Conservation (phyloP, 2,888 invertebrate genomes). For the Callyntrura guangdongensis region DNA sequence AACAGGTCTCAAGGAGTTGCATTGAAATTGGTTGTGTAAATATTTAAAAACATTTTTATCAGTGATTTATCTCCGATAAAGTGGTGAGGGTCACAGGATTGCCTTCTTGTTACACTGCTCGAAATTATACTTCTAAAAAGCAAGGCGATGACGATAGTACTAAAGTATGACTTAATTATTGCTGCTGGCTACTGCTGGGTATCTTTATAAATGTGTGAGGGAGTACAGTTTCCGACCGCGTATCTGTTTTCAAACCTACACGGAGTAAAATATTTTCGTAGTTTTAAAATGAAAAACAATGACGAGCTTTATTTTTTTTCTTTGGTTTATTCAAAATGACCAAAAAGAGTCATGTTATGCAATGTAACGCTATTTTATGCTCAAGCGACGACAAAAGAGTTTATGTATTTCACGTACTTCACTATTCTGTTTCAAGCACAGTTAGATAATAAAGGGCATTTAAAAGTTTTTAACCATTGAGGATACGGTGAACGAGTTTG, state of each 20-base stretch:
- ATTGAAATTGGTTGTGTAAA: constrained; percentile 60
- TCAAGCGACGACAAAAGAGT: too few species aligned
- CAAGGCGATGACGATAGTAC: background rate
- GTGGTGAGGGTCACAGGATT: background rate
- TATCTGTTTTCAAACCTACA: too few species aligned
- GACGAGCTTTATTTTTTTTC: background rate
- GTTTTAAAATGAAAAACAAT: background rate
- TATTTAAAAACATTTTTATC: constrained; percentile 58
- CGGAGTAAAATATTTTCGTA: constrained; percentile 3
- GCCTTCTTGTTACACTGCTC: background rate
- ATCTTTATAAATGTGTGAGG: background rate
- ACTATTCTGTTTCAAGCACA: background rate
- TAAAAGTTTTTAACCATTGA: background rate
- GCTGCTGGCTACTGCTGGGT: background rate
- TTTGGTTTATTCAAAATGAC: background rate
- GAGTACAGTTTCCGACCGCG: too few species aligned
- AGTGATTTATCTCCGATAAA: background rate
- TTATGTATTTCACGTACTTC: background rate
- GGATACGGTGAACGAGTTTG: background rate
- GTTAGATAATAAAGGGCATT: background rate
- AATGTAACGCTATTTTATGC: background rate
- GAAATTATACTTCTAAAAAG: background rate
- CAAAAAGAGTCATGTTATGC: constrained; percentile 17
- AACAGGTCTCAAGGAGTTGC: background rate
- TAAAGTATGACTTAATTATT: too few species aligned